Percentiles rank a stretch among this genome's conserved stretches.
These are phyloP conservation scores for Pogonognathellus flavescens DNA, from an alignment of 1,140 invertebrate species.

Conservation along the genomic window DNA sequence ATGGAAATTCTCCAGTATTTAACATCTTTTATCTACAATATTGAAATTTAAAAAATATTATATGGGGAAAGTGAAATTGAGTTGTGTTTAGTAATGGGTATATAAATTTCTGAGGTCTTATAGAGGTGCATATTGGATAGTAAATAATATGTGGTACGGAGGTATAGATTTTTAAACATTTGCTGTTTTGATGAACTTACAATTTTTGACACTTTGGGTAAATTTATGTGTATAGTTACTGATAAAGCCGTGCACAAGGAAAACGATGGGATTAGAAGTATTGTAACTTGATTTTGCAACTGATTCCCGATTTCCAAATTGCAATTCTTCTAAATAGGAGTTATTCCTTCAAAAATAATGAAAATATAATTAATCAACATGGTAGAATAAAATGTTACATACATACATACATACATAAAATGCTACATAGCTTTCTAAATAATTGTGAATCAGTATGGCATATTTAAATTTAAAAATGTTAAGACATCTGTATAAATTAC, in stretches of 20 bases:
- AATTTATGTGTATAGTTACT: conserved; percentile 47
- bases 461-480: not conserved
- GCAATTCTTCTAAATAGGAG: conserved; percentile 6
- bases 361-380: too few relatives aligned
- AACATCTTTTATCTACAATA: too few relatives aligned
- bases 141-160: too few relatives aligned
- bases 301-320: not conserved
- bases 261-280: not conserved
- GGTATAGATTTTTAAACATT: too few relatives aligned
- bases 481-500: not conserved
- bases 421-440: too few relatives aligned
- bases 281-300: conserved; percentile 28
- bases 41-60: not conserved
- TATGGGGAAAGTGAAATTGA: too few relatives aligned
- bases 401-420: too few relatives aligned
- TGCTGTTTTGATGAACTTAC: not conserved
- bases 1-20: too few relatives aligned
- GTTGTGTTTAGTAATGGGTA: too few relatives aligned
- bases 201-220: conserved; percentile 48
- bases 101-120: too few relatives aligned
- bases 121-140: not conserved
- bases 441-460: too few relatives aligned
- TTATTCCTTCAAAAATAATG: not conserved
- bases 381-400: too few relatives aligned
- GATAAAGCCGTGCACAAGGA: conserved; percentile 54